Conservation (phyloP, 64 coral and sea anemone genomes). For the Orbicella faveolata region DNA sequence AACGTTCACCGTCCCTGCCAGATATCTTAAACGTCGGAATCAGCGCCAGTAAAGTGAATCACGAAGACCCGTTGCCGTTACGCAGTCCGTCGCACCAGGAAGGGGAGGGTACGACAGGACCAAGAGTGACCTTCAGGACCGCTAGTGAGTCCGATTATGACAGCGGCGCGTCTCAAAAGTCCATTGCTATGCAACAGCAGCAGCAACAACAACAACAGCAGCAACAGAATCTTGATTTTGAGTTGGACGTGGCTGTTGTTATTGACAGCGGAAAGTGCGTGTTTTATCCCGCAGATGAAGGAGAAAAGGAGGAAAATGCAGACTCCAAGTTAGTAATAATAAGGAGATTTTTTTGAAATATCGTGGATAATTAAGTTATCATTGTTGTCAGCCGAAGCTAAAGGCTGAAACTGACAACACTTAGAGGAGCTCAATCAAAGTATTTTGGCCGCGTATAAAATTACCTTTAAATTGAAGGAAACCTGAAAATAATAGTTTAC, state of each 20-base stretch:
- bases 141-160: constrained; percentile 63
- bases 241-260: constrained; percentile 87
- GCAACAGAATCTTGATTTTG: constrained; percentile 89
- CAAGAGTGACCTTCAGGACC: constrained; percentile 80
- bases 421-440: no score
- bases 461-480: no score
- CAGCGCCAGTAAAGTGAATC: neutral
- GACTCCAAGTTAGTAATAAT: constrained; percentile 59
- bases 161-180: constrained; percentile 35
- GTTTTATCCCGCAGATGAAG: constrained; percentile 67
- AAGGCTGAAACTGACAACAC: no score
- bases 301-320: constrained; percentile 55
- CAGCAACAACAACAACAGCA: neutral
- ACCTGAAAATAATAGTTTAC: no score
- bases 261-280: constrained; percentile 96
- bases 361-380: no score
- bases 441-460: no score
- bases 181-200: constrained; percentile 19
- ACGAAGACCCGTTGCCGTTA: neutral
- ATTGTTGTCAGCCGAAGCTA: no score
- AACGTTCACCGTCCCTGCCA: constrained; percentile 10
- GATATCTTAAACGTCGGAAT: constrained; percentile 24
- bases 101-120: neutral
- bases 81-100: constrained; percentile 2
- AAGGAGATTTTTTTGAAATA: neutral